phyloP scores from a whole-genome alignment of 2,797 vertebrate species.

The Protosalanx chinensis region DNA sequence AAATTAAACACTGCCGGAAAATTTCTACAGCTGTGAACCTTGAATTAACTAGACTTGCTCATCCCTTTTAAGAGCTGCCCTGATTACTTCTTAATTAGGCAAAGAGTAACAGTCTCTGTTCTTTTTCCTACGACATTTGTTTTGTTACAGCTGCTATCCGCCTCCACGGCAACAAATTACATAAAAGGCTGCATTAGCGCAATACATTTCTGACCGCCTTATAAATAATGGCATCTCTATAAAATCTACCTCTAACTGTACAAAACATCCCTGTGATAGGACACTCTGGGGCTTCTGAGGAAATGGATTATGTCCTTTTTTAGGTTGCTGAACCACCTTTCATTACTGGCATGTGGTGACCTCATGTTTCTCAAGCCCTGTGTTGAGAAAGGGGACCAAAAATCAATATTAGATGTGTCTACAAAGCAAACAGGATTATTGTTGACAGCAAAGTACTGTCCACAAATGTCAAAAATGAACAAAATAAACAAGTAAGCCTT shows the following conservation, averaged over 20 bases:
- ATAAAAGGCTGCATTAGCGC: conserved; percentile 25
- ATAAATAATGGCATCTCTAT: conserved; percentile 50
- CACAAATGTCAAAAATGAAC: too few species aligned
- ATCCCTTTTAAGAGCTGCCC: conserved; percentile 8
- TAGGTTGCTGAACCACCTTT: too few species aligned
- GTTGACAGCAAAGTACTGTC: conserved; percentile 22
- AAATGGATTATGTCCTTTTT: neutral
- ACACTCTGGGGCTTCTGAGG: neutral
- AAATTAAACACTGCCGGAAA: neutral
- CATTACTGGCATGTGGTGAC: too few species aligned
- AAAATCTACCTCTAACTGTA: neutral
- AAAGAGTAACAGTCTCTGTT: conserved; percentile 18
- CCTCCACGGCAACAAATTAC: conserved; percentile 28
- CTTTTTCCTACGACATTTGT: conserved; percentile 20
- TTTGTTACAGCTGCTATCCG: conserved; percentile 28
- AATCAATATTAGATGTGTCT: too few species aligned
- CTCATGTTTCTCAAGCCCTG: too few species aligned
- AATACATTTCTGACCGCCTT: conserved; percentile 47
- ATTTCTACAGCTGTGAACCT: conserved; percentile 15
- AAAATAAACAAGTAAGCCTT: too few species aligned
- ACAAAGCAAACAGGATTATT: too few species aligned
- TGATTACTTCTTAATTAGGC: conserved; percentile 47
- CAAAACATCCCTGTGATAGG: neutral
- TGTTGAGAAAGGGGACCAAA: too few species aligned
- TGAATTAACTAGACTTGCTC: conserved; percentile 28